Percentiles rank a stretch among this genome's conserved stretches.
Evolutionary conservation across 2,888 invertebrate species (phyloP).

Genomic region (Erynnis tages): DNA sequence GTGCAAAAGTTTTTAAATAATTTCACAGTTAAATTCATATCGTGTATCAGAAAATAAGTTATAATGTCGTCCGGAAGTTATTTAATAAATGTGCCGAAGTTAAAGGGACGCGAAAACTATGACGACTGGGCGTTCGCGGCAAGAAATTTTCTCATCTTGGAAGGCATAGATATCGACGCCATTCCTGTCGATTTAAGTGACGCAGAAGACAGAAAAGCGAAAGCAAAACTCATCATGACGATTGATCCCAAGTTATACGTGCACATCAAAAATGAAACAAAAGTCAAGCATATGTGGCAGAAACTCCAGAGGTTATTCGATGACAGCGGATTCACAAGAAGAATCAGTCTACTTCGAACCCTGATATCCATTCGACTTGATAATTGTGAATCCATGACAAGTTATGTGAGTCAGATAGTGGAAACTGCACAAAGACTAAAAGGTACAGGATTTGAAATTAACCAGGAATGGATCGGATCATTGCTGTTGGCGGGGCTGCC

Average conservation of each 20-base stretch:
- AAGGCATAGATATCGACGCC: too few relatives aligned
- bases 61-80: too few relatives aligned
- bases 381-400: neutral
- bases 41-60: too few relatives aligned
- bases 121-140: too few relatives aligned
- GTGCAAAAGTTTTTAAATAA: too few relatives aligned
- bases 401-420: constrained; percentile 18
- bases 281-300: neutral
- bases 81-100: too few relatives aligned
- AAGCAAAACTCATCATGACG: neutral
- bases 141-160: too few relatives aligned
- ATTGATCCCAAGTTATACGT: neutral
- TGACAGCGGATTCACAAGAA: neutral
- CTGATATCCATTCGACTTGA: neutral
- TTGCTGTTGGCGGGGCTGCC: constrained; percentile 31
- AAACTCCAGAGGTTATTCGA: neutral
- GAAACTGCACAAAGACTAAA: constrained; percentile 29
- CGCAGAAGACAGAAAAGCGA: neutral
- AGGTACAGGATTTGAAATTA: constrained; percentile 31
- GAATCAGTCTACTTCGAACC: neutral
- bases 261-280: neutral
- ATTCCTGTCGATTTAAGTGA: too few relatives aligned
- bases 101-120: too few relatives aligned
- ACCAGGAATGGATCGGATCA: constrained; percentile 31
- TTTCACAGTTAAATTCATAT: too few relatives aligned